Conservation (phyloP, 2,888 invertebrate species). For the Drosophila nigritarsus region DNA sequence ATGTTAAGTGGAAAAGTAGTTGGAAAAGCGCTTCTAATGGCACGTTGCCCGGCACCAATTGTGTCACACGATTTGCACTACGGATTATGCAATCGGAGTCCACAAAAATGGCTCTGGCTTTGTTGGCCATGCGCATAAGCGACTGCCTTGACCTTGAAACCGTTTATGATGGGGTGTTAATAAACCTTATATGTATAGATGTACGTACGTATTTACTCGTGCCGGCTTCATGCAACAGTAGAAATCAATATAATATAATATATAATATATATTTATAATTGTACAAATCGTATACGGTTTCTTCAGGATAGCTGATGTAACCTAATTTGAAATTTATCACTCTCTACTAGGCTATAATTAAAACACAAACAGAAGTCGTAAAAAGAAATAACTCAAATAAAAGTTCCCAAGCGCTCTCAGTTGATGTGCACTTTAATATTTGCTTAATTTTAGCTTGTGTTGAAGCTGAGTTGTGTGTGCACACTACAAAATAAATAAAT, state of each 20-base stretch:
- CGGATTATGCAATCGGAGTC: slow-evolving; percentile 27
- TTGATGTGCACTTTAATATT: background rate
- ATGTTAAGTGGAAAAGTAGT: slow-evolving; percentile 16
- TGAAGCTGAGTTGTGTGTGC: background rate
- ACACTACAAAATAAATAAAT: background rate
- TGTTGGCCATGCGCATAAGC: slow-evolving; percentile 10
- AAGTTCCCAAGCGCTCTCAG: background rate
- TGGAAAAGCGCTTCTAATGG: slow-evolving; percentile 30
- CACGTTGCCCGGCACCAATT: slow-evolving; percentile 4
- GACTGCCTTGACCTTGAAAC: slow-evolving; percentile 53
- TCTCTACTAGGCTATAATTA: background rate
- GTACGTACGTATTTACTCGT: background rate
- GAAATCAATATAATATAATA: background rate
- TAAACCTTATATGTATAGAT: background rate
- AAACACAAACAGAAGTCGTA: background rate
- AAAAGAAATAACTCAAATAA: background rate
- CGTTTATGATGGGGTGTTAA: slow-evolving; percentile 37
- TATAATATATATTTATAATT: background rate
- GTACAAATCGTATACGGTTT: background rate
- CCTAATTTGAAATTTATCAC: background rate
- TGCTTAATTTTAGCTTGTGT: background rate
- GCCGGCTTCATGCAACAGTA: background rate
- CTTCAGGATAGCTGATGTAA: background rate
- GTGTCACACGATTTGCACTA: slow-evolving; percentile 17
- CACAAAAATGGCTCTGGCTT: slow-evolving; percentile 27